Evolutionary conservation across 1,140 invertebrate species (phyloP), one percentile per base, ranked within the genome.

Genomic region (Achatina immaculata): DNA sequence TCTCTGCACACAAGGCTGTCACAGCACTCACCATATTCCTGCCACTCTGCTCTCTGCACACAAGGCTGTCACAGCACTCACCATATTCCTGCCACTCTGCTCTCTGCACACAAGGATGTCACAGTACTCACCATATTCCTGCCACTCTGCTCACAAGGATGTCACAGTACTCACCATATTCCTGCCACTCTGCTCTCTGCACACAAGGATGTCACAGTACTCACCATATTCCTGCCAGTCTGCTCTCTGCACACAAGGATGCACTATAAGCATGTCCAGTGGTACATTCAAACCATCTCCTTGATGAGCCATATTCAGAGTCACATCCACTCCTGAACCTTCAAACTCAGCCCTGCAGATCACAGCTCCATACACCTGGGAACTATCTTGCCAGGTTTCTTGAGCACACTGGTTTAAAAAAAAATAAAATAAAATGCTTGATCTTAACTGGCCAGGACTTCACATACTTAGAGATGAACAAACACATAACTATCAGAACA

Each of bases 181-280:
- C n/a, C n/a, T n/a, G n/a, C n/a, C n/a, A n/a, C n/a, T n/a, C n/a
- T n/a, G n/a, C n/a, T n/a, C n/a, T n/a, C n/a, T n/a, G n/a, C n/a
- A n/a, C n/a, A n/a, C n/a, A n/a, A n/a, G n/a, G n/a, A n/a, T n/a
- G n/a, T n/a, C n/a, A n/a, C n/a, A n/a, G n/a, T n/a, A n/a, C 80
- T 75, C 62, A 40, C 76, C 79, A 58, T 86, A 38, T 40, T 83
- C 78, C 38, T 84, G 76, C n/a, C 85, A 83, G 79, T 90, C 89
- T 48, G 88, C 87, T 85, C 86, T 88, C 74, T 88, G 86, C 16
- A 90, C 89, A 87, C 88, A 90, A 4, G 88, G 88, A 68, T 90
- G 88, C 38, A 87, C 86, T 3, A 87, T 62, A 19, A 90, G 82
- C 75, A 89, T 81, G 75, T 90, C 86, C 40, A 90, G 78, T 16